Percentiles rank a stretch among this genome's conserved stretches.
Conservation (phyloP, 2,888 invertebrate species). For the Carpatolechia fugitivella region DNA sequence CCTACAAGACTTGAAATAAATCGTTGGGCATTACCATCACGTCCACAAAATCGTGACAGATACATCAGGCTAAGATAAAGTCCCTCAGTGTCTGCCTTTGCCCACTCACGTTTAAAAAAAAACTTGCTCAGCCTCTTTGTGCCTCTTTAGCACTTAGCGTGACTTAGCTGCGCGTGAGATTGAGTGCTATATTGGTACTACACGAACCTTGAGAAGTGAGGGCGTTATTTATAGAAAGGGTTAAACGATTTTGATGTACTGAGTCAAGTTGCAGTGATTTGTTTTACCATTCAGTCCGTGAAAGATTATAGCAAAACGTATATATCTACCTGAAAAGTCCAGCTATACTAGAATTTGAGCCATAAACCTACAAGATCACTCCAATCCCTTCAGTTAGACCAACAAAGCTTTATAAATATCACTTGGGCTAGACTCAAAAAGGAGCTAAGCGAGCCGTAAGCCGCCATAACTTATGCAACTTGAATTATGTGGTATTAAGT, state of each 20-base stretch:
- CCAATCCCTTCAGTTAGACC: conserved; percentile 14
- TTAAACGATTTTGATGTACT: not conserved
- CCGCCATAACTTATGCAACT: conserved; percentile 66
- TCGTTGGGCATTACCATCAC: conserved; percentile 70
- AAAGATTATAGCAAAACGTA: too few relatives aligned
- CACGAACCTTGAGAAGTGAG: not conserved
- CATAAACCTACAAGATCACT: conserved; percentile 8
- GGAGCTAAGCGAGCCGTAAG: conserved; percentile 58
- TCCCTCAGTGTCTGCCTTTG: conserved; percentile 48
- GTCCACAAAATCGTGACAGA: conserved; percentile 66
- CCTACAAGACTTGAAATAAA: conserved; percentile 51
- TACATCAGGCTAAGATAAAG: conserved; percentile 74
- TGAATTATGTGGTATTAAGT: conserved; percentile 71
- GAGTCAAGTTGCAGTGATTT: not conserved
- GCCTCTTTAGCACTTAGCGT: conserved; percentile 51
- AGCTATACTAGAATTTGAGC: too few relatives aligned
- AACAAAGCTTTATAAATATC: conserved; percentile 35
- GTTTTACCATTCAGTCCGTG: too few relatives aligned
- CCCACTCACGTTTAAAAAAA: conserved; percentile 54
- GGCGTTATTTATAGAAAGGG: conserved; percentile 5
- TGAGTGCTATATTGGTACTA: conserved; percentile 15
- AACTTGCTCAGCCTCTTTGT: conserved; percentile 40
- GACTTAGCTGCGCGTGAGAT: conserved; percentile 29
- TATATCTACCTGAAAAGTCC: not conserved
- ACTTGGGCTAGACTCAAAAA: conserved; percentile 49